These are phyloP conservation scores for Charadrius vociferus DNA, from an alignment of 2,113 vertebrate species.

Conservation along the genomic window DNA sequence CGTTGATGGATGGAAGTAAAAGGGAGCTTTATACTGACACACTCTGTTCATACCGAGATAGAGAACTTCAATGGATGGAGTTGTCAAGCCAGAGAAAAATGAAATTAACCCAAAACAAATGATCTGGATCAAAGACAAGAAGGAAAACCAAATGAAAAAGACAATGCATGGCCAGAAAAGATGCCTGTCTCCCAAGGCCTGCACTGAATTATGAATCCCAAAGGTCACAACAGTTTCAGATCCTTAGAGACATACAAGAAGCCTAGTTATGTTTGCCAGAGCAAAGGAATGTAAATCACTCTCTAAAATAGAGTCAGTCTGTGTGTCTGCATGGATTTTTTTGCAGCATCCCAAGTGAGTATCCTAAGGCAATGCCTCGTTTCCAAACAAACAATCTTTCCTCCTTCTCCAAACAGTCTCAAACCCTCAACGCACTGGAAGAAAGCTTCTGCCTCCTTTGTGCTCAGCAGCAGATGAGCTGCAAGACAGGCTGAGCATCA, in stretches of 20 bases:
- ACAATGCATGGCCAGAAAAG: neutral
- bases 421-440: neutral
- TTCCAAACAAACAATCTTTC: conserved; percentile 36
- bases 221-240: conserved; percentile 31
- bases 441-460: neutral
- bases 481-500: neutral
- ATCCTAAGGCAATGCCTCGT: neutral
- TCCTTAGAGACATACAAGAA: neutral
- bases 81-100: conserved; percentile 33
- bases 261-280: neutral
- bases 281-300: conserved; percentile 10
- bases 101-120: conserved; percentile 55
- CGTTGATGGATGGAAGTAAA: neutral
- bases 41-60: neutral
- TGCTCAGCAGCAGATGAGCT: neutral
- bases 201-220: neutral
- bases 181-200: neutral
- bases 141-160: conserved; percentile 21
- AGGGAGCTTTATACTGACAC: neutral
- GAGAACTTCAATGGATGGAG: conserved; percentile 26
- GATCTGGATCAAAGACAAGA: conserved; percentile 25
- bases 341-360: neutral
- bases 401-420: conserved; percentile 16
- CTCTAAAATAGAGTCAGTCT: neutral
- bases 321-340: neutral